Base-by-base conservation (phyloP, 2,113 vertebrate species). In the Aptenodytes patagonicus region DNA sequence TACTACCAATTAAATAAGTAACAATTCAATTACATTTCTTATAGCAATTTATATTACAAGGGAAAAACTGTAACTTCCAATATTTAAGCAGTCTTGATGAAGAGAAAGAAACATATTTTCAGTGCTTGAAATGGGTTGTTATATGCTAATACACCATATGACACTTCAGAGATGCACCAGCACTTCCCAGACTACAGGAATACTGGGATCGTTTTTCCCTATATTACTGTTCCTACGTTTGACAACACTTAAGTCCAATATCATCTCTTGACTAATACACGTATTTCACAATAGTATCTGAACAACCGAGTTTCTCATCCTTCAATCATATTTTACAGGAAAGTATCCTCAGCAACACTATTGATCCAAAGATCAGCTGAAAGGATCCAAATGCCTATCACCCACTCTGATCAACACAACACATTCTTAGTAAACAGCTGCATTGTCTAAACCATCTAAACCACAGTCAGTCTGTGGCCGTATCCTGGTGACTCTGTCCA, bases 1-100 rank as follows among this genome's bases (percentile, higher is more conserved):
- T 95, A 89, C 87, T 84, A 92, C 58, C 55, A 89, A 90, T 78
- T 83, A 96, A 89, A 87, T 92, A 85, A 73, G 84, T 47, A 95
- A 91, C 20, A 94, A 94, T 79, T 94, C 52, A 83, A 55, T 91
- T 80, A 85, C 2, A 4, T 83, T 94, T 93, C 62, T 73, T 85
- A 34, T 17, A 71, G 29, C 57, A 91, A 91, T 70, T 94, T 79
- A 71, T 81, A 81, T 83, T 73, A 34, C 22, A 86, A 57, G 60
- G 28, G 29, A 51, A 94, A 94, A 93, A 38, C 62, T 92, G 46
- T 58, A 94, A 75, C 60, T 88, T 91, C 52, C 46, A 93, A 70
- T 80, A 93, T 85, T 80, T 87, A 94, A 79, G n/a, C 34, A 65
- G 62, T 76, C 70, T 73, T n/a, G 40, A 61, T 38, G 34, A 93